Evolutionary conservation across 2,113 vertebrate genomes (phyloP), one percentile per base, ranked within the genome.

Genomic region (Marmota flaviventris): DNA sequence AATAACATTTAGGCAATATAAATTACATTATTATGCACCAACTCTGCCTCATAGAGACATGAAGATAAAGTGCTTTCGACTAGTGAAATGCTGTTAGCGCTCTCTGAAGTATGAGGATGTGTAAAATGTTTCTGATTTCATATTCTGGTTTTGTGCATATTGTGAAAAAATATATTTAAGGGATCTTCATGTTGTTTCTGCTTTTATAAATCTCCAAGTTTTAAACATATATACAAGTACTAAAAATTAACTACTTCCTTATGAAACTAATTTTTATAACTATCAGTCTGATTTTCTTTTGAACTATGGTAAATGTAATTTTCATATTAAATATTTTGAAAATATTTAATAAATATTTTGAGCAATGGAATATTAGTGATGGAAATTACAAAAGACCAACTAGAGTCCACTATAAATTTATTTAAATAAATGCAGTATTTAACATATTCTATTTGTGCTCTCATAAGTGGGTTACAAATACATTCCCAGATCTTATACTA

Each of bases 1-100:
- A 99, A 99, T 99, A 99, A 99, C 99, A 99, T 99, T 99, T 99
- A 99, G 99, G 99, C 99, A 99, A 99, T 99, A 99, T 99, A 99
- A 99, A 99, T 99, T 99, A 99, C 99, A 99, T 99, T 99, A 99
- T 99, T 99, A 99, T 99, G 99, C 99, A 99, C 99, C 99, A 99
- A 99, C 99, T 99, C 99, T 99, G 99, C 99, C 99, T 99, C 98
- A 99, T 99, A 99, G 98, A 99, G 99, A 99, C 99, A 99, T 99
- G 99, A 99, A 99, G 99, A 99, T 99, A 99, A 99, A 99, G 99
- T 99, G 99, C 99, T 99, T 99, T 99, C 98, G 98, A 99, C 99
- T 99, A 99, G 99, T 99, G 99, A 99, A 99, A 99, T 99, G 99
- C 99, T 99, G 99, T 99, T 99, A 99, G 99, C 97, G 98, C 99